Conservation (phyloP, 2,888 invertebrate species). For the Euproctis similis region DNA sequence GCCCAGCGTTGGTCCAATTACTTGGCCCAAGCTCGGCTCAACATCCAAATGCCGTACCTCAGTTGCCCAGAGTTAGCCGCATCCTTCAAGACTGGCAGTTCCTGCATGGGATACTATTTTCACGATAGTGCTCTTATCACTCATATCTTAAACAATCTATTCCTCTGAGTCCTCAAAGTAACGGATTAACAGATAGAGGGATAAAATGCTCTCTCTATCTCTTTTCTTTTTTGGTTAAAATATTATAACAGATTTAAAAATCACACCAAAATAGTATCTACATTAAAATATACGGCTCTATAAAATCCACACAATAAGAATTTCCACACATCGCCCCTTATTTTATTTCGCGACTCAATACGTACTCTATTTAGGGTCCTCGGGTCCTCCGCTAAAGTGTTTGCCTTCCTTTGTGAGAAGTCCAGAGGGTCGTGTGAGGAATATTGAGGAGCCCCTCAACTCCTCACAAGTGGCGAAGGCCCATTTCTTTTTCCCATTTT, state of each 20-base stretch:
- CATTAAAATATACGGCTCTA: constrained; percentile 1
- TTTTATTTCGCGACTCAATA: constrained; percentile 74
- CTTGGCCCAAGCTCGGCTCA: too few relatives aligned
- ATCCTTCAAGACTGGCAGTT: too few relatives aligned
- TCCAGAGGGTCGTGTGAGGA: constrained; percentile 59
- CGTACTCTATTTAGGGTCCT: constrained; percentile 61
- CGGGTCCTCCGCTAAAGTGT: constrained; percentile 50
- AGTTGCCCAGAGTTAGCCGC: too few relatives aligned
- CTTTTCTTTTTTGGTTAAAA: too few relatives aligned
- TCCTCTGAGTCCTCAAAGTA: too few relatives aligned
- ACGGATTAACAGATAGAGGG: too few relatives aligned
- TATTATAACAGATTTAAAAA: background rate
- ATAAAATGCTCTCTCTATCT: too few relatives aligned
- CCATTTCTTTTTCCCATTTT: constrained; percentile 66
- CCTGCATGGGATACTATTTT: too few relatives aligned
- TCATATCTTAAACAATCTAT: too few relatives aligned
- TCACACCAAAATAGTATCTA: constrained; percentile 1
- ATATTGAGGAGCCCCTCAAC: constrained; percentile 63
- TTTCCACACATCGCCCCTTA: constrained; percentile 55
- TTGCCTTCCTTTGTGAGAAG: constrained; percentile 61
- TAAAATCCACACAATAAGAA: constrained; percentile 21
- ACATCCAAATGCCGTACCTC: too few relatives aligned
- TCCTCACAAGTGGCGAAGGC: constrained; percentile 56
- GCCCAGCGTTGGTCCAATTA: too few relatives aligned
- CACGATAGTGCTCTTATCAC: too few relatives aligned